Evolutionary conservation across 2,888 invertebrate species (phyloP), one percentile per base, ranked within the genome.

Genomic region (Drosophila yooni): DNA sequence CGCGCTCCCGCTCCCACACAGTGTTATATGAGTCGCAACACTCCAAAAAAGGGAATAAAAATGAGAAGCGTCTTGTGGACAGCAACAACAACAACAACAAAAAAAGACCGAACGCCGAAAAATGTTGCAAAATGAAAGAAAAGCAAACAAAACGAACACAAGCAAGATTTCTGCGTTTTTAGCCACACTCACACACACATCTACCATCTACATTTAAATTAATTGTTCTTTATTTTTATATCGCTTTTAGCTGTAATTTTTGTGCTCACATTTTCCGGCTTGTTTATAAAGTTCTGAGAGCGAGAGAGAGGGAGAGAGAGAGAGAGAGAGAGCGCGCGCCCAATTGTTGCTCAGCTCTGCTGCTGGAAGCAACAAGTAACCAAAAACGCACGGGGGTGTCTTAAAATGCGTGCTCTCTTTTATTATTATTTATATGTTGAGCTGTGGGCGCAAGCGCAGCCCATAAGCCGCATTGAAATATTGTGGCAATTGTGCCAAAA

Each of bases 1-100:
- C 68, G 79, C 82, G 68, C 74, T 88, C 84, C 70, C 79, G 74
- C 84, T 89, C 76, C 71, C 76, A 72, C 89, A 73, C 80, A 77
- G 84, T 92, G 92, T 92, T 92, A 92, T 92, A 92, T 92, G 92
- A 92, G 92, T 92, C 92, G 79, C 92, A 92, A 93, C 92, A 92
- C 92, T 79, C 92, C 92, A 93, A 92, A 92, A 92, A 93, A 92
- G 92, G 92, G 92, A 93, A 93, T 92, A 92, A 92, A 92, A 91
- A 91, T 88, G 89, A 84, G 90, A 83, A 89, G 83, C 86, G 74
- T 88, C 87, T 84, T 83, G 56, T 46, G 67, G 71, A 80, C 86
- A 83, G 79, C 82, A 82, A 69, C 76, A 72, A 78, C 60, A 72
- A 78, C 60, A 76, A 38, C 57, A 57, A 56, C 38, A 57, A 57